These are phyloP conservation scores for Palythoa grandis DNA, from an alignment of 92 coral and sea anemone genomes.

Conservation along the genomic window DNA sequence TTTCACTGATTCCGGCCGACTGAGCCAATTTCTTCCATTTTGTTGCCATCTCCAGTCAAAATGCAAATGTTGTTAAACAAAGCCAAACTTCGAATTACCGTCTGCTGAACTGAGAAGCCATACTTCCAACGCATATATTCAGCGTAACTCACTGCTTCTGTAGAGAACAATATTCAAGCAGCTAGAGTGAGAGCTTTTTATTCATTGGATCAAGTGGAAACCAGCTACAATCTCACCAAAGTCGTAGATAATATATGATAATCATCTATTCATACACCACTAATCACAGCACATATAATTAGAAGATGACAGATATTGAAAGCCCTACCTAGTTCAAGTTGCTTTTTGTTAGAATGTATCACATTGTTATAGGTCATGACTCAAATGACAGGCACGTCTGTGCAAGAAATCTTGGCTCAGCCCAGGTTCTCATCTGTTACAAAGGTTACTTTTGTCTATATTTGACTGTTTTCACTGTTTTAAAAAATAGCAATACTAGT, in stretches of 20 bases:
- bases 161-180: not conserved
- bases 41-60: constrained; percentile 46
- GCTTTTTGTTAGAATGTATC: not conserved
- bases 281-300: not conserved
- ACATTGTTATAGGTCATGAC: not conserved
- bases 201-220: not conserved
- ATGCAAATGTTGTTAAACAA: not conserved
- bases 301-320: not conserved
- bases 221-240: not conserved
- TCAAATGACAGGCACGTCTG: not conserved
- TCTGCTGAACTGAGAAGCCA: not conserved
- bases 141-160: not conserved
- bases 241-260: not conserved
- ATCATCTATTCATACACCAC: not conserved
- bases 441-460: no score
- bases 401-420: no score
- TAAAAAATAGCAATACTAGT: no score
- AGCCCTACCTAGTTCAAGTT: not conserved
- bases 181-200: not conserved
- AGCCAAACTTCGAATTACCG: not conserved
- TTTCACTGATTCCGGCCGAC: constrained; percentile 45
- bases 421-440: no score
- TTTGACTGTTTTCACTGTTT: no score
- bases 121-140: not conserved
- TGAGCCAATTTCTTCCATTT: constrained; percentile 58